Percentiles rank a stretch among this genome's conserved stretches.
phyloP scores from a whole-genome alignment of 2,113 vertebrate genomes.

The Psophia crepitans region DNA sequence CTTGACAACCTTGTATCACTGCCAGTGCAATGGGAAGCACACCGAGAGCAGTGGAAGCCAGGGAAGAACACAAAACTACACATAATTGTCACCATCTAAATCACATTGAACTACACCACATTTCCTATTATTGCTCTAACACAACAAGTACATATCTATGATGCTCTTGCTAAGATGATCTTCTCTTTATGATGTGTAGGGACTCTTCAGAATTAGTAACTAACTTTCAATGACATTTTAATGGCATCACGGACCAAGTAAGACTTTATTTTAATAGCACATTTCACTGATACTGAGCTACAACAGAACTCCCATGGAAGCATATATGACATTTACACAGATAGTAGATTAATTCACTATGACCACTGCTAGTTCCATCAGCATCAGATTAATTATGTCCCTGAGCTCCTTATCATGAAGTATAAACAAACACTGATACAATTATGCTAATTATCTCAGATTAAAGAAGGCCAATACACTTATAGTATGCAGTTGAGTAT shows the following conservation, averaged over 20 bases:
- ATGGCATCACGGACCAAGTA: neutral
- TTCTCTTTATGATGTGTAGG: neutral
- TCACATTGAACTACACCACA: neutral
- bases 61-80: neutral
- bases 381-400: constrained; percentile 46
- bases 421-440: neutral
- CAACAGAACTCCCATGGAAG: neutral
- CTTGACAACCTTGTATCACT: neutral
- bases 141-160: neutral
- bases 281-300: neutral
- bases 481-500: neutral
- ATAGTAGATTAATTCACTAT: constrained; percentile 30
- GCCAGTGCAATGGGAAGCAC: neutral
- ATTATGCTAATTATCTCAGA: constrained; percentile 2
- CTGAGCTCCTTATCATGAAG: neutral
- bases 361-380: constrained; percentile 18
- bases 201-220: neutral
- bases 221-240: constrained; percentile 21
- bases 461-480: neutral
- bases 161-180: neutral
- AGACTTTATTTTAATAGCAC: constrained; percentile 6
- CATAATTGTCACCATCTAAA: neutral
- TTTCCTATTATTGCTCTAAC: constrained; percentile 11
- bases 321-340: neutral
- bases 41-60: neutral